These are phyloP conservation scores for Entomyzon cyanotis DNA, from an alignment of 2,113 vertebrate genomes.

Conservation along the genomic window DNA sequence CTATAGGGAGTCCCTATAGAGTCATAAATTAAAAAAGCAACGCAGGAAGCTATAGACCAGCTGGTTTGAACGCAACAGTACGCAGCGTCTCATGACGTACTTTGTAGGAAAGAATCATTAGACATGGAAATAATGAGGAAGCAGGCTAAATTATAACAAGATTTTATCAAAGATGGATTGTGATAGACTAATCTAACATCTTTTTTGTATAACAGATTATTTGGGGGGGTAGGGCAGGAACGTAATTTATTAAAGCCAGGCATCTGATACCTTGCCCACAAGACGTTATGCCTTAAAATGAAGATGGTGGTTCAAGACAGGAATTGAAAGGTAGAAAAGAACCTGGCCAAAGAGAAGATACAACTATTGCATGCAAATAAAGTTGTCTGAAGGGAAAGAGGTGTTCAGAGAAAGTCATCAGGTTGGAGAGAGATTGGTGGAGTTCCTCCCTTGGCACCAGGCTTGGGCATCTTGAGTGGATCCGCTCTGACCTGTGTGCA, in stretches of 20 bases:
- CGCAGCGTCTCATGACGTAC: neutral
- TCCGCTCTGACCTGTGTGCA: neutral
- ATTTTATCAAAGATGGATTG: slow-evolving; percentile 50
- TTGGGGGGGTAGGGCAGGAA: slow-evolving; percentile 23
- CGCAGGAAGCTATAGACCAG: neutral
- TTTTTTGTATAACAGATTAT: neutral
- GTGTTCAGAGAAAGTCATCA: neutral
- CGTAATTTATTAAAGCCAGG: neutral
- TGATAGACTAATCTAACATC: slow-evolving; percentile 22
- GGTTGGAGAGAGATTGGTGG: neutral
- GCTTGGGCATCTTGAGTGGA: neutral
- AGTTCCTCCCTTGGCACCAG: neutral
- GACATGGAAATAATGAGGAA: slow-evolving; percentile 50
- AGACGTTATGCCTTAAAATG: neutral
- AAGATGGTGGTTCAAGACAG: neutral
- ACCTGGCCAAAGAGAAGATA: neutral
- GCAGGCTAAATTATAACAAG: neutral
- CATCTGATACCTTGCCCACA: neutral
- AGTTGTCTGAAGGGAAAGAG: neutral
- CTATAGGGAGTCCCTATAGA: neutral
- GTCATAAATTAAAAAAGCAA: neutral
- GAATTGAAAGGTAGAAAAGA: neutral
- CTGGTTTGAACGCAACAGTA: neutral
- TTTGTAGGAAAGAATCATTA: slow-evolving; percentile 37
- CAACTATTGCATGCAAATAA: neutral